These are phyloP conservation scores for Malaclemys terrapin DNA, from an alignment of 2,113 vertebrate species.

Conservation along the genomic window DNA sequence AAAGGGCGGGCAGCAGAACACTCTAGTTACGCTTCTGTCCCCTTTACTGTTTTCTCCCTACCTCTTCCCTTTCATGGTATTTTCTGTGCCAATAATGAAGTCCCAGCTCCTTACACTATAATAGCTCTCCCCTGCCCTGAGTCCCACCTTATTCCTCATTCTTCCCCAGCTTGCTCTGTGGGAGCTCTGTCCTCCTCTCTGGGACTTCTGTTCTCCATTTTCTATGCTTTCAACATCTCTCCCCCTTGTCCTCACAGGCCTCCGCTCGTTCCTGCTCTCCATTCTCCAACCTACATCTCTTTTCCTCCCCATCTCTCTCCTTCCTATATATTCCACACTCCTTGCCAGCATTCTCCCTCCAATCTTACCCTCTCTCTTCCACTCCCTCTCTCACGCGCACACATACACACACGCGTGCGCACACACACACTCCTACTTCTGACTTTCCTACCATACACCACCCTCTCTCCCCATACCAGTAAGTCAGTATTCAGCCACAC, in stretches of 20 bases:
- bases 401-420: background rate
- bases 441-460: background rate
- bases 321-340: background rate
- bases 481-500: background rate
- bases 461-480: background rate
- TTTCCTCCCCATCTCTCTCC: background rate
- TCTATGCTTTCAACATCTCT: background rate
- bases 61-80: background rate
- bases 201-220: background rate
- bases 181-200: background rate
- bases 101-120: background rate
- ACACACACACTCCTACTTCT: background rate
- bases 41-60: background rate
- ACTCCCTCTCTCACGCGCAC: background rate
- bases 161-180: background rate
- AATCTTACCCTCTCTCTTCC: background rate
- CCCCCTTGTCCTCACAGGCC: background rate
- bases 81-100: background rate
- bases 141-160: background rate
- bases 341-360: background rate
- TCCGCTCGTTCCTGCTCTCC: background rate
- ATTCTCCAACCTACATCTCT: background rate
- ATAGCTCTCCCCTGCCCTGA: background rate
- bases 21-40: background rate
- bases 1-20: background rate